These are phyloP conservation scores for Arion vulgaris DNA, from an alignment of 1,140 invertebrate species.

Conservation along the genomic window DNA sequence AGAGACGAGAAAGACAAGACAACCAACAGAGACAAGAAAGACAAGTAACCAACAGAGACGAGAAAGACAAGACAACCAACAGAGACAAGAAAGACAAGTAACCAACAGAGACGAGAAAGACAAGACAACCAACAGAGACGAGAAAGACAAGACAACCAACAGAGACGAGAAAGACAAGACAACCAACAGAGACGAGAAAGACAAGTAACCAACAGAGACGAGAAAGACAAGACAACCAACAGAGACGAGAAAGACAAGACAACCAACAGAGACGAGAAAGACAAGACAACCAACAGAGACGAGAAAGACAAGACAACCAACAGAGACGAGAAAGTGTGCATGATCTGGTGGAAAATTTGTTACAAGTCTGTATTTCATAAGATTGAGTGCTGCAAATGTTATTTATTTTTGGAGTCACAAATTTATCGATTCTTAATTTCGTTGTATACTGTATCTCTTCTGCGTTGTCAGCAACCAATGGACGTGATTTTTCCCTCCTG, in stretches of 20 bases:
- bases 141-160: not conserved
- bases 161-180: no score
- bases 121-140: not conserved
- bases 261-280: no score
- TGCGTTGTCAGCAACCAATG: not conserved
- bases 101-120: no score
- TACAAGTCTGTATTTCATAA: not conserved
- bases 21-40: not conserved
- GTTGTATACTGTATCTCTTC: not conserved
- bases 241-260: not conserved
- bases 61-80: not conserved
- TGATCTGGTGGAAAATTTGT: not conserved
- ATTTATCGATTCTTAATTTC: not conserved
- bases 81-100: not conserved
- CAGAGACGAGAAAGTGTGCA: no score
- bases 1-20: no score
- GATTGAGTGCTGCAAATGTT: not conserved
- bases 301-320: not conserved
- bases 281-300: not conserved
- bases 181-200: not conserved
- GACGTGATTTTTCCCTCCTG: not conserved
- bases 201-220: not conserved
- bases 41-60: not conserved
- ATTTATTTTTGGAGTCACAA: not conserved
- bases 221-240: not conserved